phyloP scores from a whole-genome alignment of 2,113 vertebrate genomes.

The Nyctereutes procyonoides region DNA sequence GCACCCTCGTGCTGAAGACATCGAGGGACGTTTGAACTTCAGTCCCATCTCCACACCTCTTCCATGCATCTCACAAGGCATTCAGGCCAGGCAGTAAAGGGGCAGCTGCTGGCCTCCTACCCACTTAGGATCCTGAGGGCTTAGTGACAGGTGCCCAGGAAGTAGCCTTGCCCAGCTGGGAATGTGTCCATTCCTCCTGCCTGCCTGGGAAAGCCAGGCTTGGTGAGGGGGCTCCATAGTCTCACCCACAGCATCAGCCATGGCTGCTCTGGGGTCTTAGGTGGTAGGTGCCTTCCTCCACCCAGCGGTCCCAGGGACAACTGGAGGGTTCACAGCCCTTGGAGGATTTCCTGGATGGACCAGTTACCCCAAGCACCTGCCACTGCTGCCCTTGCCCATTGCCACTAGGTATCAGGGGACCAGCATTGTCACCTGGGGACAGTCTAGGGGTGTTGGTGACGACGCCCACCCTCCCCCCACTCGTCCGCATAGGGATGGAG shows the following conservation, averaged over 20 bases:
- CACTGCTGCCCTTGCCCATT: background rate
- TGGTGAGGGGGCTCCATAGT: background rate
- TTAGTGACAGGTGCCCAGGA: fast-evolving
- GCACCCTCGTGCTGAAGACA: background rate
- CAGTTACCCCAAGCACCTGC: background rate
- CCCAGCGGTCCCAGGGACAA: background rate
- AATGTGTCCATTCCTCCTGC: background rate
- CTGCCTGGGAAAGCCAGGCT: background rate
- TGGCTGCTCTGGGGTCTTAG: background rate
- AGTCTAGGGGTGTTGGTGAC: no score
- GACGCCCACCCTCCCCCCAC: no score
- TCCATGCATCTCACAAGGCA: background rate
- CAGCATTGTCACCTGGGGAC: background rate
- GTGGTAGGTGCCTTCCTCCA: background rate
- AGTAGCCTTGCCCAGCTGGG: background rate
- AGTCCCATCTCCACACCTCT: background rate
- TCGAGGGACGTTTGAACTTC: background rate
- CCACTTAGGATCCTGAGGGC: fast-evolving
- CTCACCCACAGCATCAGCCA: fast-evolving
- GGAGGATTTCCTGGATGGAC: background rate
- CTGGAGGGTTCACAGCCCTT: fast-evolving
- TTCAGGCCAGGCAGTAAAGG: background rate
- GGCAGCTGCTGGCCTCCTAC: background rate
- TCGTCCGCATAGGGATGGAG: fast-evolving
- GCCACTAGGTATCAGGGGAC: background rate